Percentiles rank a stretch among this genome's conserved stretches.
These are phyloP conservation scores for Eublepharis macularius DNA, from an alignment of 2,113 vertebrate species.

Conservation along the genomic window DNA sequence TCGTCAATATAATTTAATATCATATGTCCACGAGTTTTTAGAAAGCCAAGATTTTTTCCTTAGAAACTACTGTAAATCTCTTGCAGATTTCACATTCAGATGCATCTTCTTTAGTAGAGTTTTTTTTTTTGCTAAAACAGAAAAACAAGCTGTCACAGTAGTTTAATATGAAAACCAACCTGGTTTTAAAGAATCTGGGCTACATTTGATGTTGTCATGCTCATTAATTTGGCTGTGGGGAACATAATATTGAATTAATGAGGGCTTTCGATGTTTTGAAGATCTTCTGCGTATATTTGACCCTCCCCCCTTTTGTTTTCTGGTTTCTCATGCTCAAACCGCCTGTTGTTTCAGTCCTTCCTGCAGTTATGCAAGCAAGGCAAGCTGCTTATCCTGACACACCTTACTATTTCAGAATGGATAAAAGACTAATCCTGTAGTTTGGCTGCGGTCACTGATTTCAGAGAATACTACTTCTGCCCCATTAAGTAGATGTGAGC, in stretches of 20 bases:
- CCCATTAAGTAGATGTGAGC: not conserved
- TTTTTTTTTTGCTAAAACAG: not conserved
- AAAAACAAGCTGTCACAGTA: not conserved
- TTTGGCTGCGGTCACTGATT: conserved; percentile 22
- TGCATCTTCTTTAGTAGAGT: conserved; percentile 25
- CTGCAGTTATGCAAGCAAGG: conserved; percentile 28
- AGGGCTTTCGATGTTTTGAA: not conserved
- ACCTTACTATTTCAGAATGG: conserved; percentile 31
- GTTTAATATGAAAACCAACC: not conserved
- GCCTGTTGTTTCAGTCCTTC: not conserved
- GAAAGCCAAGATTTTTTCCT: conserved; percentile 10
- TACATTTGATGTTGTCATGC: not conserved
- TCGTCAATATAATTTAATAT: not conserved
- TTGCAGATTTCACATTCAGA: conserved; percentile 14
- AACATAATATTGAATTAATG: conserved; percentile 45
- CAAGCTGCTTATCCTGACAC: conserved; percentile 37
- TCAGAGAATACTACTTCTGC: conserved; percentile 38
- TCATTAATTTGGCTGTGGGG: conserved; percentile 48
- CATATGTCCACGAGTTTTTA: not conserved
- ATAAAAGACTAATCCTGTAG: conserved; percentile 32
- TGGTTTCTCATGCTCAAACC: not conserved
- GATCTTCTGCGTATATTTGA: not conserved
- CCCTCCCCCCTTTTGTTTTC: conserved; percentile 7
- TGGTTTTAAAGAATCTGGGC: not conserved
- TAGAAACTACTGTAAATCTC: conserved; percentile 1